Conservation (phyloP, 2,888 invertebrate species). For the Eristalinus aeneus region DNA sequence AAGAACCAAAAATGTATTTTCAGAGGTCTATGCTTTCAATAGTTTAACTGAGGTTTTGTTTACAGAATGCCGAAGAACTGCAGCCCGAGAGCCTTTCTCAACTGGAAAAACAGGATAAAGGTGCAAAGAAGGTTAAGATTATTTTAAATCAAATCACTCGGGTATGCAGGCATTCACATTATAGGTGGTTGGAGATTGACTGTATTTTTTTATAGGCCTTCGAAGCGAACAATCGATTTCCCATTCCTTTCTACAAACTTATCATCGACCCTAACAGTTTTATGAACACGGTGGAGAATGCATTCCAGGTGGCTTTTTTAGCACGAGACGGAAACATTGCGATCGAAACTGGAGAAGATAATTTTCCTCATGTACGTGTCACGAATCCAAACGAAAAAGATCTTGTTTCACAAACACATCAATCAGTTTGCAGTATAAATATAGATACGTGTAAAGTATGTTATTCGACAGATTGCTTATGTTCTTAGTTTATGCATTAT, state of each 20-base stretch:
- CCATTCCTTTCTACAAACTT: conserved; percentile 83
- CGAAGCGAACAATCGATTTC: conserved; percentile 78
- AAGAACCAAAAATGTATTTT: conserved; percentile 73
- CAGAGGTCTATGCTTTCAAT: neutral
- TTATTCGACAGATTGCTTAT: neutral
- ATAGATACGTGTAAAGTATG: conserved; percentile 73
- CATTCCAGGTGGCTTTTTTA: conserved; percentile 83
- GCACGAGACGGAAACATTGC: conserved; percentile 82
- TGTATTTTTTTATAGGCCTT: conserved; percentile 69
- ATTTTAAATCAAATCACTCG: conserved; percentile 80
- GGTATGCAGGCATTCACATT: conserved; percentile 72
- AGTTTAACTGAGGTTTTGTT: neutral
- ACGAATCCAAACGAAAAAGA: conserved; percentile 65
- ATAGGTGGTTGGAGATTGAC: neutral
- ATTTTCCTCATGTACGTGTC: conserved; percentile 75
- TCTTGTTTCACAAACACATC: conserved; percentile 66
- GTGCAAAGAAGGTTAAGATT: conserved; percentile 82
- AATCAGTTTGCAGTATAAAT: conserved; percentile 76
- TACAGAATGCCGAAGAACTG: conserved; percentile 76
- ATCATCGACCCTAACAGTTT: conserved; percentile 83
- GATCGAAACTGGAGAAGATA: conserved; percentile 80
- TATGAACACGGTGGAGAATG: conserved; percentile 83
- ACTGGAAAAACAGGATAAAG: conserved; percentile 81
- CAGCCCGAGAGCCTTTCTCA: conserved; percentile 81
- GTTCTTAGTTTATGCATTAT: neutral